Percentiles rank a stretch among this genome's conserved stretches.
These are phyloP conservation scores for Notocelia uddmanniana DNA, from an alignment of 2,888 invertebrate genomes.

Conservation along the genomic window DNA sequence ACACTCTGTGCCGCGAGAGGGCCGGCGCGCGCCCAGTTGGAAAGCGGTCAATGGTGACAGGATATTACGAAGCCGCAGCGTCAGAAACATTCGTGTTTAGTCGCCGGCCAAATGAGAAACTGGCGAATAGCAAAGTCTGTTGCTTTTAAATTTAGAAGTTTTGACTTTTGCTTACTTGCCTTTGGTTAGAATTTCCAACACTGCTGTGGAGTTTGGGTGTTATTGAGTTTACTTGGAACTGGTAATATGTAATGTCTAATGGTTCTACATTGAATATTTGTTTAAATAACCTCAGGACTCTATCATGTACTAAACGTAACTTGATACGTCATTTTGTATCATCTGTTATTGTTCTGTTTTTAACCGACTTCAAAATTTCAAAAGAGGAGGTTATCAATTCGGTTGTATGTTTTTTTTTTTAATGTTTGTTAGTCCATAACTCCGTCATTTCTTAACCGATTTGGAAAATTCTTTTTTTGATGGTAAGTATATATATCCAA, in stretches of 20 bases:
- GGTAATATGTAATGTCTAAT: background rate
- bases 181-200: conserved; percentile 10
- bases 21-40: conserved; percentile 59
- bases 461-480: too few species aligned
- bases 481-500: too few species aligned
- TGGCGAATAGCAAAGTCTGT: conserved; percentile 61
- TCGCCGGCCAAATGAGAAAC: conserved; percentile 78
- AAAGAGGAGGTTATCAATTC: too few species aligned
- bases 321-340: too few species aligned
- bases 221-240: conserved; percentile 9
- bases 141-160: conserved; percentile 44
- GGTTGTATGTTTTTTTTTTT: too few species aligned
- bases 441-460: too few species aligned
- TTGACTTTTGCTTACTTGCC: conserved; percentile 19
- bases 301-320: too few species aligned
- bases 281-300: background rate
- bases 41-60: conserved; percentile 76
- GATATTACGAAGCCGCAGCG: conserved; percentile 81
- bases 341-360: too few species aligned
- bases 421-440: too few species aligned
- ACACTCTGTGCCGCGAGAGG: conserved; percentile 49
- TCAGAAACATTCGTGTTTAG: conserved; percentile 75
- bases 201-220: conserved; percentile 3
- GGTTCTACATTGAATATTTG: too few species aligned
- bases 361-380: too few species aligned